Base-by-base conservation (phyloP, 1,140 invertebrate genomes). In the Pseudomyrmex flavicornis region DNA sequence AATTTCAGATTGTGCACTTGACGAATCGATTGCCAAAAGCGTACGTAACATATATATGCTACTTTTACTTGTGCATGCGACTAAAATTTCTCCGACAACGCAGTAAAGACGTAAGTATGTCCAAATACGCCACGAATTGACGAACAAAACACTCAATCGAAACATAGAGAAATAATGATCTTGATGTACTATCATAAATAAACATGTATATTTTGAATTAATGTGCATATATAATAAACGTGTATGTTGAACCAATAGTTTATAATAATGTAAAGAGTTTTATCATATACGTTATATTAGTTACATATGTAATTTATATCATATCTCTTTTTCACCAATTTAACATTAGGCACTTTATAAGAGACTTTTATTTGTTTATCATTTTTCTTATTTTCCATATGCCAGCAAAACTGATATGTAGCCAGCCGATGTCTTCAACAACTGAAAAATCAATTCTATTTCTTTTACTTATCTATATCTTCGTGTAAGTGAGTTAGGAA, bases 41-140 rank as follows among this genome's bases (percentile, higher is more conserved):
- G 35, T 50, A 15, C 4, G 15, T 70, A 54, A 54, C n/a, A n/a
- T 70, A 69, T 54, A 26, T 13, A 35, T 35, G 4, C 13, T 52
- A 52, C 9, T 0, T 59, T 13, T 83, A 83, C 65, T 70, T 72
- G 63, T 35, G 26, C 65, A 56, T 35, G 26, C 22, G 8, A 69
- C 10, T 2, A 85, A 66, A 58, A 79, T 69, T 63, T 85, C 65
- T 46, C 58, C 65, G 10, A 62, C 10, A 15, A 13, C 15, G 3
- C 59, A 85, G 13, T 85, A 85, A 3, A 85, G 46, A 12, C 44
- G 26, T 2, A 44, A 13, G 50, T 85, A 44, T 70, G 65, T 20
- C 35, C 20, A 22, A 79, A 58, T n/a, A n/a, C n/a, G n/a, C n/a
- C 2, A 58, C 2, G 50, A 52, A 59, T 77, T 85, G 10, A 50